Percentiles rank a stretch among this genome's conserved stretches.
Conservation (phyloP, 2,113 vertebrate genomes). For the Periophthalmus modestus region DNA sequence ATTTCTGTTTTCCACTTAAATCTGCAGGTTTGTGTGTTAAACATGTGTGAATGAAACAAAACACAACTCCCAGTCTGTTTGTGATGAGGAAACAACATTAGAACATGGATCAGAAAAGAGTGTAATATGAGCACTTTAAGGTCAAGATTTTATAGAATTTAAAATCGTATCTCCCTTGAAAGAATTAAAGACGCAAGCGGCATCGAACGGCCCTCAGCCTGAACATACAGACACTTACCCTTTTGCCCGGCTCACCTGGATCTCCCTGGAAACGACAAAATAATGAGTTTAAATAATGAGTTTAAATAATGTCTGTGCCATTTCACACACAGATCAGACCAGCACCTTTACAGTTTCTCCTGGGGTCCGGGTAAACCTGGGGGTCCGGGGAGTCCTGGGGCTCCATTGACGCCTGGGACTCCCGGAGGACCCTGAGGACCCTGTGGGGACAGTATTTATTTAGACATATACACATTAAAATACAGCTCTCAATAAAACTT, state of each 20-base stretch:
- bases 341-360: slow-evolving; percentile 84
- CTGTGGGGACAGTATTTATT: slow-evolving; percentile 38
- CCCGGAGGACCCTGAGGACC: slow-evolving; percentile 73
- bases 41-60: no score
- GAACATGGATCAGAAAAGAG: no score
- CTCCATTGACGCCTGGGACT: slow-evolving; percentile 62
- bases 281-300: no score
- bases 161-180: neutral
- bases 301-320: no score
- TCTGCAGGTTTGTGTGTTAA: no score
- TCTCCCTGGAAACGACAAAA: slow-evolving; percentile 78
- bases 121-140: no score
- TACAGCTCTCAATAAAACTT: neutral
- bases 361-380: slow-evolving; percentile 75
- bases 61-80: no score
- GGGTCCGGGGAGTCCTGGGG: slow-evolving; percentile 76
- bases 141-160: no score
- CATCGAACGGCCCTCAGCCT: no score
- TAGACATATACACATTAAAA: neutral
- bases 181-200: no score
- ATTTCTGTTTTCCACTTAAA: no score
- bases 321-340: neutral
- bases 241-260: slow-evolving; percentile 75
- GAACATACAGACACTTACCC: slow-evolving; percentile 66
- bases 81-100: no score